Evolutionary conservation across 2,888 invertebrate species (phyloP).

Genomic region (Phoenoteleia sp.): DNA sequence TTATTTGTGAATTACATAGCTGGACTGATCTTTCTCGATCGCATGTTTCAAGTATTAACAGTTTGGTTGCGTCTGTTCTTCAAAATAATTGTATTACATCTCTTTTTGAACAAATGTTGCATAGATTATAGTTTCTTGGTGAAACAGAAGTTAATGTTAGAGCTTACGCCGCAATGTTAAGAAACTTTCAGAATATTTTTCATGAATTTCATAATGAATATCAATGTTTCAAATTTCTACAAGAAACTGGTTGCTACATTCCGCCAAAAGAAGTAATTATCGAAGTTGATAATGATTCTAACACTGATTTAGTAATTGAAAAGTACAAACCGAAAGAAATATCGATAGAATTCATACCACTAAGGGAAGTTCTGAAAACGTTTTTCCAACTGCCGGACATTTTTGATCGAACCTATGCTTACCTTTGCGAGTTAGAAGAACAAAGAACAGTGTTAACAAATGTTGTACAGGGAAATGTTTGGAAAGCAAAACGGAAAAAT

Average conservation of each 20-base stretch:
- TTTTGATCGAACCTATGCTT: slow-evolving; percentile 34
- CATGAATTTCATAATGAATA: slow-evolving; percentile 53
- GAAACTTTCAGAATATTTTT: slow-evolving; percentile 35
- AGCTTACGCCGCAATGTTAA: slow-evolving; percentile 38
- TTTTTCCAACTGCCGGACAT: slow-evolving; percentile 59
- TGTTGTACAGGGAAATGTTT: not conserved
- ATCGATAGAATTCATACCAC: slow-evolving; percentile 32
- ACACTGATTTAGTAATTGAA: not conserved
- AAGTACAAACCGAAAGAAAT: not conserved
- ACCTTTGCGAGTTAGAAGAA: not conserved
- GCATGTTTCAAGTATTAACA: slow-evolving; percentile 38
- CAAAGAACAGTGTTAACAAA: not conserved
- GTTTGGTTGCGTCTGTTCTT: slow-evolving; percentile 4
- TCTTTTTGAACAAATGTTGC: slow-evolving; percentile 35
- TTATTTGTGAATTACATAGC: slow-evolving; percentile 34
- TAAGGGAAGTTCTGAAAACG: slow-evolving; percentile 48
- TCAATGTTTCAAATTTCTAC: slow-evolving; percentile 30
- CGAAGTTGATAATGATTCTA: slow-evolving; percentile 1
- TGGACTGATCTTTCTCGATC: slow-evolving; percentile 19
- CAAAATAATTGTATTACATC: not conserved
- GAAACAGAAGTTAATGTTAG: slow-evolving; percentile 26
- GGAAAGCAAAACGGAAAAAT: not conserved
- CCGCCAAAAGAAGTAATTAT: slow-evolving; percentile 9
- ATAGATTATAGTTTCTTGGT: slow-evolving; percentile 27
- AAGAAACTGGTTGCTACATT: slow-evolving; percentile 16